Conservation (phyloP, 2,113 vertebrate genomes). For the Oncorhynchus masou region DNA sequence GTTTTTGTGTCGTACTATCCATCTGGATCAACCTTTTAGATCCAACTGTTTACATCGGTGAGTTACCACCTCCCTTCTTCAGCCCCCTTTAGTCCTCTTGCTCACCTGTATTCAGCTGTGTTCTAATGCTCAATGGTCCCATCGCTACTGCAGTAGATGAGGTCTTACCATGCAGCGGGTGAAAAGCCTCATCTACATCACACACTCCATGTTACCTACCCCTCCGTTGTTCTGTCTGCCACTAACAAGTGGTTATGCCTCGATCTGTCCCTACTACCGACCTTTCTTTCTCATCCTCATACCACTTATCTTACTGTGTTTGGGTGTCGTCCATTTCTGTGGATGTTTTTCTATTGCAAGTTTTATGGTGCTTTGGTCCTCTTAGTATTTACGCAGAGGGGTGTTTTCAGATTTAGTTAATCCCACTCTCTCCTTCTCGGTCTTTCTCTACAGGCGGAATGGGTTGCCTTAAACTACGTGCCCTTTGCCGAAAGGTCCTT, state of each 20-base stretch:
- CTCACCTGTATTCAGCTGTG: conserved; percentile 38
- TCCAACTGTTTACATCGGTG: conserved; percentile 99
- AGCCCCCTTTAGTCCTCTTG: conserved; percentile 43
- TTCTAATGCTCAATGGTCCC: conserved; percentile 42
- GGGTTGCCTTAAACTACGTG: conserved; percentile 99
- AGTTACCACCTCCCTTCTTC: conserved; percentile 80
- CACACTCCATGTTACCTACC: conserved; percentile 26
- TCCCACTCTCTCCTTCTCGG: conserved; percentile 12
- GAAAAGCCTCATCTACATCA: conserved; percentile 48
- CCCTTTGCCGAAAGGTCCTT: conserved; percentile 96
- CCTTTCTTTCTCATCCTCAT: too few species aligned
- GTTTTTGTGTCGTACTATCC: conserved; percentile 78
- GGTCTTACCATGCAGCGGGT: conserved; percentile 48
- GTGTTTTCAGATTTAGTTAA: background rate
- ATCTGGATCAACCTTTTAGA: conserved; percentile 91
- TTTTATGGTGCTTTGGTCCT: conserved; percentile 48
- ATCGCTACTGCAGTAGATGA: conserved; percentile 47
- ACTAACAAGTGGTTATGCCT: conserved; percentile 60
- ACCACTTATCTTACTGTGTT: conserved; percentile 37
- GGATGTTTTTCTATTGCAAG: conserved; percentile 42
- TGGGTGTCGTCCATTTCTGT: conserved; percentile 32
- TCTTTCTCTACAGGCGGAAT: conserved; percentile 84
- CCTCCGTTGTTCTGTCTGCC: conserved; percentile 16
- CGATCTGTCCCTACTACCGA: conserved; percentile 28
- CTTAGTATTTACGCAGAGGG: background rate